Conservation (phyloP, 2,888 invertebrate genomes). For the Dyspetes luteomarginatus region DNA sequence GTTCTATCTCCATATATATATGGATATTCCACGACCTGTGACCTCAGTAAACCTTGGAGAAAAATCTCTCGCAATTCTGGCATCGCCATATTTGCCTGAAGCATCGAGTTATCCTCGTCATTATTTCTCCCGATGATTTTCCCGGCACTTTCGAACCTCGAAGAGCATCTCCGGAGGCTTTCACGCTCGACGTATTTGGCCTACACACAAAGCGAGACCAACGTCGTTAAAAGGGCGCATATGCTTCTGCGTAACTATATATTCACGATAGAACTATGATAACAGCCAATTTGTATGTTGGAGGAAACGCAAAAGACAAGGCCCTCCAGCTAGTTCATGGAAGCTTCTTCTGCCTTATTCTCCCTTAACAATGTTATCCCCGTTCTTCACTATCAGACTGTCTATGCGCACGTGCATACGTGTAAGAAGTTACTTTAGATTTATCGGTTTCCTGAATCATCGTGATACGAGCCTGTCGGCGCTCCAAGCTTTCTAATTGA, state of each 20-base stretch:
- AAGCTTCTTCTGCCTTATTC: constrained; percentile 32
- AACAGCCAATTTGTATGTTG: neutral
- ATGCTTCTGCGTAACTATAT: neutral
- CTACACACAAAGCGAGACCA: too few relatives aligned
- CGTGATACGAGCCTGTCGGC: constrained; percentile 73
- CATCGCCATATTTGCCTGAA: too few relatives aligned
- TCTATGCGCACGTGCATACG: neutral
- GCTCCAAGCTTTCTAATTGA: constrained; percentile 76
- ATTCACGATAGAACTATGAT: neutral
- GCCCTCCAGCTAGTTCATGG: constrained; percentile 5
- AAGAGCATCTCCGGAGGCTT: too few relatives aligned
- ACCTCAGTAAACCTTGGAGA: too few relatives aligned
- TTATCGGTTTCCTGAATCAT: constrained; percentile 77
- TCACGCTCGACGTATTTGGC: too few relatives aligned
- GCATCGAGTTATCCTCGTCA: too few relatives aligned
- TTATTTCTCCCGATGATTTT: too few relatives aligned
- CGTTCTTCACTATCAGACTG: neutral
- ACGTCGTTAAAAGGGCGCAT: neutral
- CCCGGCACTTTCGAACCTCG: too few relatives aligned
- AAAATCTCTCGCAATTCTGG: too few relatives aligned
- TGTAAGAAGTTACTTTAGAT: constrained; percentile 67
- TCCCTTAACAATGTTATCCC: constrained; percentile 7
- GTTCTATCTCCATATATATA: too few relatives aligned
- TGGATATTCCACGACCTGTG: too few relatives aligned
- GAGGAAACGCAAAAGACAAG: constrained; percentile 28